Evolutionary conservation across 2,797 vertebrate species (phyloP).

Genomic region (Ficedula albicollis): DNA sequence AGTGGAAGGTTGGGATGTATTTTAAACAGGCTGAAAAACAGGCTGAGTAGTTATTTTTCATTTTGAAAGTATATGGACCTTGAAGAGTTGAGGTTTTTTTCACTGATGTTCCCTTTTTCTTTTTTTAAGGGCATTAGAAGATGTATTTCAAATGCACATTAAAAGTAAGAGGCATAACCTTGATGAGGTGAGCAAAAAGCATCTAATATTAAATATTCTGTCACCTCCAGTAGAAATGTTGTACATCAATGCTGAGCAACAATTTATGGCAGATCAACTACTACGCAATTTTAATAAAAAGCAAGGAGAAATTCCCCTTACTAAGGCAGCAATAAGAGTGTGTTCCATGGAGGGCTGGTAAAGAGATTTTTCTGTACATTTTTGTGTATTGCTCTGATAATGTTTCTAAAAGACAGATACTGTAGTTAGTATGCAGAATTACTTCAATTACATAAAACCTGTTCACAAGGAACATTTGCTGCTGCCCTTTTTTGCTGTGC

Average conservation of each 20-base stretch:
- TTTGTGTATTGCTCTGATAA: background rate
- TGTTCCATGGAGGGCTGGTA: background rate
- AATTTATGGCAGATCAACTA: background rate
- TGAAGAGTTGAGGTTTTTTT: background rate
- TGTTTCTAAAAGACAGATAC: conserved; percentile 10
- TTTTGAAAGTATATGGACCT: background rate
- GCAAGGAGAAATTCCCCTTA: background rate
- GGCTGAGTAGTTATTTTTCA: conserved; percentile 13
- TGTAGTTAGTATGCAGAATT: background rate
- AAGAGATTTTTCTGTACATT: background rate
- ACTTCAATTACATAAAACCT: conserved; percentile 23
- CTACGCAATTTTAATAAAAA: background rate
- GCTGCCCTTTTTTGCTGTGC: background rate
- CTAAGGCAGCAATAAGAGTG: background rate
- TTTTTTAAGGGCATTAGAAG: conserved; percentile 49
- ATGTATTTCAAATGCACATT: conserved; percentile 61
- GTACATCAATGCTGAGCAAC: background rate
- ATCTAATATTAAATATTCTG: conserved; percentile 28
- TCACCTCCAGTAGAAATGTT: conserved; percentile 5
- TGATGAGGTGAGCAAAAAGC: conserved; percentile 45
- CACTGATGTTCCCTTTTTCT: conserved; percentile 5
- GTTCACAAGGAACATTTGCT: background rate
- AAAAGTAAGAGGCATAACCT: conserved; percentile 45
- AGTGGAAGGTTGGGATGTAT: background rate
- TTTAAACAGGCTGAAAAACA: background rate